Evolutionary conservation across 2,888 invertebrate genomes (phyloP), one percentile per base, ranked within the genome.

Genomic region (Zygothrica quintamaculata): DNA sequence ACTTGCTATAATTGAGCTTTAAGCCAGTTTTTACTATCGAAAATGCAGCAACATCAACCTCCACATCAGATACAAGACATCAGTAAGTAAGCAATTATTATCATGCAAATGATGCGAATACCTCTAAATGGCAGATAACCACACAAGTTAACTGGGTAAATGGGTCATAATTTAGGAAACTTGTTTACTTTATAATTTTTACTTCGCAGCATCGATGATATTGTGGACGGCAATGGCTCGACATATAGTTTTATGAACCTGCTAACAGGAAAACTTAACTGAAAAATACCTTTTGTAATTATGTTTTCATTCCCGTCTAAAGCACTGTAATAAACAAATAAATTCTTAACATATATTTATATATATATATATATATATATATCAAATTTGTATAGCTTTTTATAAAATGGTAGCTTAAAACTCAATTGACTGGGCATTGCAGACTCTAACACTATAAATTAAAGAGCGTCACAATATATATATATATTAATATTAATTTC

Each of bases 101-200:
- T 69, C 68, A 59, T 55, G 11, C 36, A 43, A 18, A 33, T 22
- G n/a, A 50, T 25, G 67, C 59, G 48, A 67, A 55, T 61, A 43
- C 52, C 51, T 51, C 57, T 42, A 60, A 50, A 59, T 57, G 42
- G 22, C 52, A 57, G 57, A 57, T 57, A 25, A 51, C 36, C 47
- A 61, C 65, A 42, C 60, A 51, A 40, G 57, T 56, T 79, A 81
- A 81, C 87, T 90, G 77, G 89, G 89, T 85, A 90, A 90, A 77
- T 90, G 85, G 89, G 90, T 90, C 90, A 90, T 84, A 88, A 84
- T 88, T 90, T 89, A 88, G 88, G 88, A 89, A 89, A 90, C 89
- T 84, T 64, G 89, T 90, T 89, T 87, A 52, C 71, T 60, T 56
- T 61, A 50, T 37, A 68, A 60, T 60, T 26, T 33, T 46, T 22